These are phyloP conservation scores for Rhinogobius similis DNA, from an alignment of 2,113 vertebrate genomes.

Conservation along the genomic window DNA sequence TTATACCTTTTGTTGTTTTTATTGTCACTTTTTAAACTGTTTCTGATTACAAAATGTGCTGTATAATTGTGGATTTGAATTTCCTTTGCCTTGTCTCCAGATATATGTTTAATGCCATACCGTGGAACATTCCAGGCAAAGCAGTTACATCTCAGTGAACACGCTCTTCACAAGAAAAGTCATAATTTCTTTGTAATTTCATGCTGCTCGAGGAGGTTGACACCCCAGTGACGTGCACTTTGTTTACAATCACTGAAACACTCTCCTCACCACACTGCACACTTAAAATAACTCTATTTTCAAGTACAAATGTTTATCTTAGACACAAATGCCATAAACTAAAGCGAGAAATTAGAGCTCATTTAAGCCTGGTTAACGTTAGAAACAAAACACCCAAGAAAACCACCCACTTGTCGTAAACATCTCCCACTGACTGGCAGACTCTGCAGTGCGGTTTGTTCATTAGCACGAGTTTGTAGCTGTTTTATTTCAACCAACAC, in stretches of 20 bases:
- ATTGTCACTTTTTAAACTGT: no score
- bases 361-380: not conserved
- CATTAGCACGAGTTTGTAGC: conserved; percentile 23
- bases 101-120: no score
- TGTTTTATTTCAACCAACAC: conserved; percentile 25
- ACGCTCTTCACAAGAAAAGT: no score
- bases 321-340: not conserved
- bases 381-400: conserved; percentile 35
- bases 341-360: not conserved
- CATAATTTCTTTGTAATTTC: no score
- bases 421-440: conserved; percentile 11
- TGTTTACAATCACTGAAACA: not conserved
- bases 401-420: conserved; percentile 42
- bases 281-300: not conserved
- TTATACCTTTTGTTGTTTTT: no score
- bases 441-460: conserved; percentile 29
- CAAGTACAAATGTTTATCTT: not conserved
- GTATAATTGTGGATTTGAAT: no score
- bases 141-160: no score
- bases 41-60: no score
- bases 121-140: no score
- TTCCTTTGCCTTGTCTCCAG: no score
- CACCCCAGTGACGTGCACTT: not conserved
- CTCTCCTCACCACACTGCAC: not conserved
- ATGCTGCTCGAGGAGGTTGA: no score